These are phyloP conservation scores for Chironomus riparius DNA, from an alignment of 2,888 invertebrate genomes.

Conservation along the genomic window DNA sequence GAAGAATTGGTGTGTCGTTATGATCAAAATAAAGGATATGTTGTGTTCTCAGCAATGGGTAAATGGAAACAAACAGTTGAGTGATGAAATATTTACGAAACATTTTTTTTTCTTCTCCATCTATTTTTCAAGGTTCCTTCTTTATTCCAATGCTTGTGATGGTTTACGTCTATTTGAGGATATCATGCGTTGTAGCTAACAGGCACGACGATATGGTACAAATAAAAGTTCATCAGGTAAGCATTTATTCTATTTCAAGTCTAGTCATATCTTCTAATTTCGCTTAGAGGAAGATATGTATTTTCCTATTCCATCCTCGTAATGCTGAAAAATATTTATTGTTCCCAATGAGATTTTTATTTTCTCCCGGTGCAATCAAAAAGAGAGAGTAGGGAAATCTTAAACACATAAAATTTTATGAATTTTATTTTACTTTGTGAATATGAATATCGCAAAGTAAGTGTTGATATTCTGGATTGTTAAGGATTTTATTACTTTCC, in stretches of 20 bases:
- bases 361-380: too few species aligned
- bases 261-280: not conserved
- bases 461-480: too few species aligned
- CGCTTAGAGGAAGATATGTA: too few species aligned
- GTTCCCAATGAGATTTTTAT: too few species aligned
- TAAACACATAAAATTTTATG: too few species aligned
- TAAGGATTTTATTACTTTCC: too few species aligned
- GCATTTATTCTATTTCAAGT: not conserved
- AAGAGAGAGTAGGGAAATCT: too few species aligned
- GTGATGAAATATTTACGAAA: not conserved
- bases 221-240: conserved; percentile 39
- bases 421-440: too few species aligned
- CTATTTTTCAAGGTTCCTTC: conserved; percentile 52
- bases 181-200: conserved; percentile 74
- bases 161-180: conserved; percentile 89
- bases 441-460: too few species aligned
- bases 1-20: conserved; percentile 59
- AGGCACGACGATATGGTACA: conserved; percentile 64
- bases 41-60: conserved; percentile 90
- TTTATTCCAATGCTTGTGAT: conserved; percentile 92
- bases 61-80: not conserved
- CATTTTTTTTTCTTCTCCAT: not conserved
- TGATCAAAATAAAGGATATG: conserved; percentile 87
- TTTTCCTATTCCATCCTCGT: too few species aligned
- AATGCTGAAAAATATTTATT: too few species aligned